These are phyloP conservation scores for Terebella lapidaria DNA, from an alignment of 2,888 invertebrate genomes.

Conservation along the genomic window DNA sequence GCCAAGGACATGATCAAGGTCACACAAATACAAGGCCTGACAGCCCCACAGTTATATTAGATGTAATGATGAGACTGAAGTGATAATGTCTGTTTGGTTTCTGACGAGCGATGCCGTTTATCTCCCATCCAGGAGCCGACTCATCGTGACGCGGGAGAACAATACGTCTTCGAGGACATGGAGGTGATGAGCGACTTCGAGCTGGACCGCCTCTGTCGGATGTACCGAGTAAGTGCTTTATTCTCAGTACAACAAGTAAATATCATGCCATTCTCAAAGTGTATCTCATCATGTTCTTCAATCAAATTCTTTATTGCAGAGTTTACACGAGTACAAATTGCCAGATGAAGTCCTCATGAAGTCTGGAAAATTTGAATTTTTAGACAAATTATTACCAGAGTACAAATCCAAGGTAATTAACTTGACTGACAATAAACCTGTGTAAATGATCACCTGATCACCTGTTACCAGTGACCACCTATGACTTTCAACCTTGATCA, in stretches of 20 bases:
- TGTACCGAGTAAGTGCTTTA: slow-evolving; percentile 60
- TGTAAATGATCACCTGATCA: not conserved
- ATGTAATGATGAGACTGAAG: too few species aligned
- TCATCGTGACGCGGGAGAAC: slow-evolving; percentile 50
- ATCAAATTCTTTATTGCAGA: not conserved
- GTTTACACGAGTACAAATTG: slow-evolving; percentile 26
- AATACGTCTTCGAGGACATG: slow-evolving; percentile 75
- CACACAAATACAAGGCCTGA: not conserved
- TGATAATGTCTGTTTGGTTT: too few species aligned
- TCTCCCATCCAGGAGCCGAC: slow-evolving; percentile 56
- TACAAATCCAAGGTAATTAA: slow-evolving; percentile 61
- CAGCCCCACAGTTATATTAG: not conserved
- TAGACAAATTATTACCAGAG: slow-evolving; percentile 73
- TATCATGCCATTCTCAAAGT: not conserved
- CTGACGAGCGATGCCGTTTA: too few species aligned
- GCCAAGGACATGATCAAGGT: slow-evolving; percentile 57
- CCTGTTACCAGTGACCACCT: too few species aligned
- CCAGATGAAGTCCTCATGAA: slow-evolving; percentile 65
- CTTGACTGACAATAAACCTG: not conserved
- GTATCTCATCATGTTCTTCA: not conserved
- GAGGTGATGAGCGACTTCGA: slow-evolving; percentile 86
- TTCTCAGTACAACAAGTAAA: not conserved
- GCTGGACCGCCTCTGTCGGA: slow-evolving; percentile 71
- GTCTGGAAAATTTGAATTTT: slow-evolving; percentile 79
- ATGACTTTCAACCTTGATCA: too few species aligned